Conservation (phyloP, 2,113 vertebrate species). For the Sceloporus tristichus region DNA sequence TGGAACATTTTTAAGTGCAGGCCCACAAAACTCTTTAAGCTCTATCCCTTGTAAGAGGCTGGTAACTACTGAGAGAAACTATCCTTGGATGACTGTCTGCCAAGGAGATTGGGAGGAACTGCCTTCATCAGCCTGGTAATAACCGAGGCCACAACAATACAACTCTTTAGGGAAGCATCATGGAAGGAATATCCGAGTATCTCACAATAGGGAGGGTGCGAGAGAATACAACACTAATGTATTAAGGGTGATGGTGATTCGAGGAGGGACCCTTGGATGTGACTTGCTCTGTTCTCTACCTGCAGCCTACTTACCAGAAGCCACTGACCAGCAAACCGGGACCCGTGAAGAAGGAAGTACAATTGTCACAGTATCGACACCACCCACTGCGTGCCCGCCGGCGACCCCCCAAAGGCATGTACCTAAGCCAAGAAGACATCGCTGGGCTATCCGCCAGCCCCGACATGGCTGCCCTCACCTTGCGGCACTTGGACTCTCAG, state of each 20-base stretch:
- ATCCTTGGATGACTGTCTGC: too few species aligned
- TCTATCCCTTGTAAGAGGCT: too few species aligned
- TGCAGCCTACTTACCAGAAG: slow-evolving; percentile 59
- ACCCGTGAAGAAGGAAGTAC: slow-evolving; percentile 84
- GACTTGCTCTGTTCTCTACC: neutral
- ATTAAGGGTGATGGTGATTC: neutral
- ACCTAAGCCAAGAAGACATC: slow-evolving; percentile 88
- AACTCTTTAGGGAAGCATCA: neutral
- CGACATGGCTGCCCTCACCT: slow-evolving; percentile 81
- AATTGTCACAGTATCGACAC: slow-evolving; percentile 89
- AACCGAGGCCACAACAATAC: accelerated
- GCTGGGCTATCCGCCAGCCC: slow-evolving; percentile 82
- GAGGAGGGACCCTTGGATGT: neutral
- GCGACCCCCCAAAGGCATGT: slow-evolving; percentile 92
- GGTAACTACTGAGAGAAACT: too few species aligned
- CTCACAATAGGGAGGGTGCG: neutral
- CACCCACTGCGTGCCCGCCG: slow-evolving; percentile 87
- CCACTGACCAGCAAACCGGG: slow-evolving; percentile 69
- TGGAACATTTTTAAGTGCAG: too few species aligned
- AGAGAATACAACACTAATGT: neutral
- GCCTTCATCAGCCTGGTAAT: neutral
- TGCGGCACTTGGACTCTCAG: slow-evolving; percentile 88
- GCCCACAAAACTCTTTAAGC: too few species aligned
- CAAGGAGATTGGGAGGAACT: neutral
- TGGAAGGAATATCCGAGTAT: too few species aligned